A percentile compares a stretch with the other conserved stretches of the same genome.
Conservation (phyloP, 2,888 invertebrate genomes). For the Drosophila villosipedis region DNA sequence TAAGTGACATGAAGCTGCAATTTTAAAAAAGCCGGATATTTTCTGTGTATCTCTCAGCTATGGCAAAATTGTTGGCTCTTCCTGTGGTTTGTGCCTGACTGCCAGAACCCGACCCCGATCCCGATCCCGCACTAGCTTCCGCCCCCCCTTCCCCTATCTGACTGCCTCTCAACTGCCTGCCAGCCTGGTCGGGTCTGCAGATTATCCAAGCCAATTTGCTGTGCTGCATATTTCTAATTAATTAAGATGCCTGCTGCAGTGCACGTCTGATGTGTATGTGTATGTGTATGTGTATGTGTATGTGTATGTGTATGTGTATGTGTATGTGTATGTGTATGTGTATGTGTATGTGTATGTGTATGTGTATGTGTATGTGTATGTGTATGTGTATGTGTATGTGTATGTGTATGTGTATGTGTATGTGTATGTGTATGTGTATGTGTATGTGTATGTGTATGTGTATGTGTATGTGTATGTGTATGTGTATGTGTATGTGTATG, state of each 20-base stretch:
- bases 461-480: too few species aligned
- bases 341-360: background rate
- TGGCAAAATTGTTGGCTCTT: constrained; percentile 21
- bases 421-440: background rate
- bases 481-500: too few species aligned
- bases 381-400: background rate
- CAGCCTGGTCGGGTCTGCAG: constrained; percentile 4
- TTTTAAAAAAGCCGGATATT: constrained; percentile 63
- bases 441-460: background rate
- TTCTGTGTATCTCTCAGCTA: constrained; percentile 19
- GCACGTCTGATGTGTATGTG: constrained; percentile 17
- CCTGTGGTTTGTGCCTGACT: constrained; percentile 12
- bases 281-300: background rate
- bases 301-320: too few species aligned
- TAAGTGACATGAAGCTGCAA: constrained; percentile 71
- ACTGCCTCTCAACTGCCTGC: constrained; percentile 38
- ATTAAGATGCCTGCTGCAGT: constrained; percentile 67
- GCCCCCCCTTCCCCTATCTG: background rate
- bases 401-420: background rate
- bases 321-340: background rate
- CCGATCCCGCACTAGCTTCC: background rate
- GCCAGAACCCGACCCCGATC: background rate
- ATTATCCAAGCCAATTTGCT: constrained; percentile 62
- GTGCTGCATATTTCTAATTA: constrained; percentile 75
- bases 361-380: background rate